Conservation (phyloP, 2,797 vertebrate genomes). For the Halcyon chelicuti region DNA sequence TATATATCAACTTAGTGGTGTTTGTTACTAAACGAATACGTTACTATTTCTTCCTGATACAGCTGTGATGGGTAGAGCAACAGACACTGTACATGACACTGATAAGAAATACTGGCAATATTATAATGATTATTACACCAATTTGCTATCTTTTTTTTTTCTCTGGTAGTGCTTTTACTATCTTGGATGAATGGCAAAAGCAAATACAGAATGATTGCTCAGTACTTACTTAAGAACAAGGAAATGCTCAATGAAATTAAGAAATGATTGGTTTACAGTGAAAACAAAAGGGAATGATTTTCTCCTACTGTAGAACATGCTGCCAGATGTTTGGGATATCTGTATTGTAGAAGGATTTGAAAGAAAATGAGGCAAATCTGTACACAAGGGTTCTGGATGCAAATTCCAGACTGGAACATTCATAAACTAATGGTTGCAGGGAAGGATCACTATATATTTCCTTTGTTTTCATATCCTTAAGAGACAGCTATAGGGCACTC, state of each 20-base stretch:
- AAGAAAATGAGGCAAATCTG: not conserved
- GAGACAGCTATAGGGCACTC: not conserved
- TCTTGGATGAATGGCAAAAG: not conserved
- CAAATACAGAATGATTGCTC: not conserved
- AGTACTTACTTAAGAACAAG: not conserved
- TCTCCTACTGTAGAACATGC: not conserved
- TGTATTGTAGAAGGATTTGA: not conserved
- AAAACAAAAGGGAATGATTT: not conserved
- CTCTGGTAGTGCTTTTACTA: not conserved
- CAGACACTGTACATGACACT: not conserved
- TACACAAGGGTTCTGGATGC: not conserved
- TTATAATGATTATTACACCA: not conserved
- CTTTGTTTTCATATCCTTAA: not conserved
- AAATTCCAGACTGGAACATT: fast-evolving
- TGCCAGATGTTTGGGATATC: not conserved
- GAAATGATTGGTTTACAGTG: not conserved
- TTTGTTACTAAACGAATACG: not conserved
- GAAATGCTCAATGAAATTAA: not conserved
- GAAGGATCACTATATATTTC: not conserved
- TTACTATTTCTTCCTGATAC: constrained; percentile 1
- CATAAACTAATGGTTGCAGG: not conserved
- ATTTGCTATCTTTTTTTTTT: not conserved
- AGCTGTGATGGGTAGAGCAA: not conserved
- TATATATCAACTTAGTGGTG: not conserved
- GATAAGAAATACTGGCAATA: not conserved